Percentiles rank a stretch among this genome's conserved stretches.
Conservation (phyloP, 2,888 invertebrate species). For the Leptinotarsa juncta region DNA sequence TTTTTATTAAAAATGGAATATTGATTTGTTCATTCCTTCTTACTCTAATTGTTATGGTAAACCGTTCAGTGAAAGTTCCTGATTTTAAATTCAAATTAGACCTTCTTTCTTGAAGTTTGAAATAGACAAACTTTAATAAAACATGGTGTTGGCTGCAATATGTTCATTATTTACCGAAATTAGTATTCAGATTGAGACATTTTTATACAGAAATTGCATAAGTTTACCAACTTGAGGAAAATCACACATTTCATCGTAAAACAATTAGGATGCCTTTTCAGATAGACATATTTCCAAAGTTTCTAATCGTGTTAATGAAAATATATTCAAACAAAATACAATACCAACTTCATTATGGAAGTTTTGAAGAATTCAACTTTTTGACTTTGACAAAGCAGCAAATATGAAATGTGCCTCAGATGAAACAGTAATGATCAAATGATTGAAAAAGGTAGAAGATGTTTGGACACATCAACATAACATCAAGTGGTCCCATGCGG, state of each 20-base stretch:
- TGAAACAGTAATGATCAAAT: too few relatives aligned
- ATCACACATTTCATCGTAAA: not conserved
- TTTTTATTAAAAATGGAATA: constrained; percentile 7
- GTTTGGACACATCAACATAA: too few relatives aligned
- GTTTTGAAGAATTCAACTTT: too few relatives aligned
- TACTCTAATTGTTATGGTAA: constrained; percentile 22
- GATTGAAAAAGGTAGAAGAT: too few relatives aligned
- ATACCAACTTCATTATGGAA: too few relatives aligned
- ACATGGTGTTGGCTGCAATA: not conserved
- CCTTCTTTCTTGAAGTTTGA: constrained; percentile 15
- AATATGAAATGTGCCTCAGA: too few relatives aligned
- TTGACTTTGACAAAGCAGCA: too few relatives aligned
- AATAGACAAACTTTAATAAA: constrained; percentile 13
- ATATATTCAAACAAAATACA: too few relatives aligned
- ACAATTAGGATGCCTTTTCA: not conserved
- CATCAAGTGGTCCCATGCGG: too few relatives aligned
- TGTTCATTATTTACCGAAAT: not conserved
- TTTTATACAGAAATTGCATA: not conserved
- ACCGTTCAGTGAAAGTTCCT: constrained; percentile 1
- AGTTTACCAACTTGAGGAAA: not conserved
- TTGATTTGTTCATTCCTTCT: constrained; percentile 22
- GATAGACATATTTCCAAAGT: too few relatives aligned
- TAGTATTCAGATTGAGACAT: constrained; percentile 9
- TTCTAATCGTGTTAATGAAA: too few relatives aligned
- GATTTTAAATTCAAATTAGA: constrained; percentile 28